phyloP scores from a whole-genome alignment of 1,140 invertebrate genomes.

The Ptiloglossa arizonensis region DNA sequence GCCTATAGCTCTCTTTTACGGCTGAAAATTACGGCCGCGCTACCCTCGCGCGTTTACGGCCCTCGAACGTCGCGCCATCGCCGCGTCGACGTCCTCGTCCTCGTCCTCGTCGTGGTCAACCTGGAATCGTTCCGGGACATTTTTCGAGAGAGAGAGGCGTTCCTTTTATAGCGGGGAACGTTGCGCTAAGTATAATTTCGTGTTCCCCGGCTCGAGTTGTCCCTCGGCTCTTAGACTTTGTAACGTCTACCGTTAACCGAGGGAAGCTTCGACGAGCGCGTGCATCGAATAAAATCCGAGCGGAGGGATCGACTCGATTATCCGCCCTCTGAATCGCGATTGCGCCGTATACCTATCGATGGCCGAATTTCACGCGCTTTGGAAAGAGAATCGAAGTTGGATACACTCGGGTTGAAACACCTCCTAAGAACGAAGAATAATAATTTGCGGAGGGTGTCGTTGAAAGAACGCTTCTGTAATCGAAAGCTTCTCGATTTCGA shows the following conservation, averaged over 20 bases:
- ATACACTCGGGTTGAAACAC: no score
- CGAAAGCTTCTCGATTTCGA: no score
- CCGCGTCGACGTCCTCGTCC: constrained; percentile 24
- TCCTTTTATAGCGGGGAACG: background rate
- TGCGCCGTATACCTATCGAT: no score
- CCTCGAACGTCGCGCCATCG: constrained; percentile 65
- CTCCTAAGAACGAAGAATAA: no score
- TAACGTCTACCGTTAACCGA: constrained; percentile 1
- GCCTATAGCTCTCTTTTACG: constrained; percentile 68
- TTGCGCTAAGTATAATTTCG: background rate
- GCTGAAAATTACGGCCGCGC: constrained; percentile 67
- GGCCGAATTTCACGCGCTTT: no score
- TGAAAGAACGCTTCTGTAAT: no score
- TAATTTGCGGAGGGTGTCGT: no score
- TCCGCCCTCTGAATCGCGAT: no score
- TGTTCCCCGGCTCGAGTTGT: background rate
- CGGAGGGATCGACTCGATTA: no score
- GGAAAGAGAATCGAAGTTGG: no score
- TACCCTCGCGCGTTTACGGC: constrained; percentile 69
- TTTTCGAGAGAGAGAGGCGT: background rate
- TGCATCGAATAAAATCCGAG: no score
- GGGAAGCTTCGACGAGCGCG: no score
- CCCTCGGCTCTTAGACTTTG: constrained; percentile 25
- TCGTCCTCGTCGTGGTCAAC: constrained; percentile 21
- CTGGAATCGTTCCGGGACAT: constrained; percentile 4